These are phyloP conservation scores for Oscheius sp. DNA, from an alignment of 2,888 invertebrate species.

Conservation along the genomic window DNA sequence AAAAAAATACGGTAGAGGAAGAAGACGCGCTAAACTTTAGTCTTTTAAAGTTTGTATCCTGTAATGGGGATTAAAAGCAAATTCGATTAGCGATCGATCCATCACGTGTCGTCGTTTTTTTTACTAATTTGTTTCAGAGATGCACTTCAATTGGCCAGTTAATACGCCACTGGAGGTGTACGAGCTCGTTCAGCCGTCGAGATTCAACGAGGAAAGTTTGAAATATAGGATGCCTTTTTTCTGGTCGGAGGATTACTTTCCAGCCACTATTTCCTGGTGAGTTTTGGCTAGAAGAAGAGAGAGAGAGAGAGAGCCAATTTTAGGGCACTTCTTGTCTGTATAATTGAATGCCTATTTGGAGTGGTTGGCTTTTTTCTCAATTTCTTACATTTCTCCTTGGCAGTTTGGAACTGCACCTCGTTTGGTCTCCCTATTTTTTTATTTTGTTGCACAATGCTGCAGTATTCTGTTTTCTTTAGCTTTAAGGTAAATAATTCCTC, in stretches of 20 bases:
- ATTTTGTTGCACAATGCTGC: slow-evolving; percentile 61
- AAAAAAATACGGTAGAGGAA: neutral
- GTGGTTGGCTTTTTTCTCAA: slow-evolving; percentile 61
- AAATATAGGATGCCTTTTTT: slow-evolving; percentile 64
- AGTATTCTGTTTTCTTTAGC: slow-evolving; percentile 64
- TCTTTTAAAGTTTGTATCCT: too few relatives aligned
- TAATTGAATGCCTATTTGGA: slow-evolving; percentile 60
- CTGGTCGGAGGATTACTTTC: slow-evolving; percentile 60
- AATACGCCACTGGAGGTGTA: slow-evolving; percentile 67
- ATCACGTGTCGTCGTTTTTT: too few relatives aligned
- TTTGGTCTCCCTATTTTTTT: slow-evolving; percentile 59
- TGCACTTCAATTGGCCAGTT: slow-evolving; percentile 65
- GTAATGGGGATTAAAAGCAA: too few relatives aligned
- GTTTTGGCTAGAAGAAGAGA: neutral
- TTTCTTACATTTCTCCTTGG: slow-evolving; percentile 63
- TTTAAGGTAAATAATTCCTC: slow-evolving; percentile 67
- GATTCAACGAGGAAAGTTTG: slow-evolving; percentile 42
- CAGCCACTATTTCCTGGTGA: slow-evolving; percentile 67
- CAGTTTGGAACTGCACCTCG: slow-evolving; percentile 50
- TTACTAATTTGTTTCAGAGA: slow-evolving; percentile 55
- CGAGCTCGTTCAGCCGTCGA: slow-evolving; percentile 67
- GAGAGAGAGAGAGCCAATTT: slow-evolving; percentile 19
- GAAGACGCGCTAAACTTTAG: too few relatives aligned
- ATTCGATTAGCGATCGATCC: too few relatives aligned
- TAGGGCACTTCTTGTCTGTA: slow-evolving; percentile 67